Evolutionary conservation across 2,797 vertebrate genomes (phyloP).

Genomic region (Pipistrellus nathusii): DNA sequence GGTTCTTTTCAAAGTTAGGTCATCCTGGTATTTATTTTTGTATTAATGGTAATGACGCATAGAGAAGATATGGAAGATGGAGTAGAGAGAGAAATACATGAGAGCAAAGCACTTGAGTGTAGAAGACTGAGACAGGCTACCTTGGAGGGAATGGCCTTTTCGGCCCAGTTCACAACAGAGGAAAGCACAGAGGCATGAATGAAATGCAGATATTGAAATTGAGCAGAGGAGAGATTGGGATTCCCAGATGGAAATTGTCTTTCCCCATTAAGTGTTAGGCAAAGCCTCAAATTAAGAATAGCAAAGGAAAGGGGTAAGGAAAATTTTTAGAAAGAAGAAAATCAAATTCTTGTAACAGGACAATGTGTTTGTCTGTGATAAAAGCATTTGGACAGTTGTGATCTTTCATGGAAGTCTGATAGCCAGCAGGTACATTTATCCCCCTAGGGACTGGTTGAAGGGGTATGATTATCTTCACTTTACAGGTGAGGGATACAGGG

Average conservation of each 20-base stretch:
- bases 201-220: fast-evolving
- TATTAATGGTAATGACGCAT: neutral
- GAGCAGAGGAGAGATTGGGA: fast-evolving
- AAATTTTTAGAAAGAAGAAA: neutral
- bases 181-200: fast-evolving
- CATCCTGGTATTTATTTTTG: neutral
- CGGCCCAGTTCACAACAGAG: neutral
- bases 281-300: neutral
- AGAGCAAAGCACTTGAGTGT: neutral
- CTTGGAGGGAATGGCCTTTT: neutral
- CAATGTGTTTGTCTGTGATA: neutral
- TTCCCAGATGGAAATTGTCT: neutral
- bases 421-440: fast-evolving
- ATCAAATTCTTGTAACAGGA: neutral
- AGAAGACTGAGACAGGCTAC: neutral
- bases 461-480: neutral
- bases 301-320: neutral
- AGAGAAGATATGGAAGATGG: neutral
- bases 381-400: neutral
- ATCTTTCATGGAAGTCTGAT: neutral
- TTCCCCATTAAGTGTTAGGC: neutral
- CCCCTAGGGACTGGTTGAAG: neutral
- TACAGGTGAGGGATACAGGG: neutral
- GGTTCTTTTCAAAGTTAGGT: neutral
- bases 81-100: neutral